Base-by-base conservation (phyloP, 1,140 invertebrate species). In the Melipona quadrifasciata region DNA sequence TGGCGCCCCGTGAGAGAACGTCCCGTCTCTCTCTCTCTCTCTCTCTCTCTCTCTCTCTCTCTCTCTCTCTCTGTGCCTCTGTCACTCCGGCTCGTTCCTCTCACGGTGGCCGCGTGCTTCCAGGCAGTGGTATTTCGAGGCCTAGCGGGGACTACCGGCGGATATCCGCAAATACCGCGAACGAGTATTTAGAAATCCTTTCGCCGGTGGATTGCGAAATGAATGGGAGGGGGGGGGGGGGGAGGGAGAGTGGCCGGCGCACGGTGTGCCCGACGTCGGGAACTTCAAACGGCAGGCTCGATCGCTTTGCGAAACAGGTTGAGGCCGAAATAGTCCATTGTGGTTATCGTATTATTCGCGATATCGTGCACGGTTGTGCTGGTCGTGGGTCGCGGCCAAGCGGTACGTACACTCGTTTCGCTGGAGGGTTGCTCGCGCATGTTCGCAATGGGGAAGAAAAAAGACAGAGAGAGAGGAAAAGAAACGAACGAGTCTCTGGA, bases 91-190 rank as follows among this genome's bases (percentile, higher is more conserved):
- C 17, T 12, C n/a, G 24, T 47, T 67, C 68, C 72, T 55, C 75
- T 71, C 61, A 34, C 85, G 71, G 47, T 73, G 67, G 74, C 27
- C 17, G 58, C 47, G 53, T n/a, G 80, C 6, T 77, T 84, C 72
- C 58, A 65, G 72, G 74, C 82, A 21, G 16, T 78, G 82, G 82
- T 88, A 82, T 88, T 89, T 87, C 87, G 75, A 80, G 82, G 31
- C 19, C n/a, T 47, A 5, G 39, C 71, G 57, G 19, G n/a, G 84
- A 81, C 84, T 84, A 89, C 70, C 80, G 84, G 73, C 84, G 88
- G 88, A 89, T 84, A 89, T 89, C 87, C 88, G 88, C 84, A 89
- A 89, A 89, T 89, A 89, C 80, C 88, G 87, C 88, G 84, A 39
- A 86, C 57, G 87, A 83, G 83, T 89, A 89, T 88, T 89, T 80